Evolutionary conservation across 2,797 vertebrate genomes (phyloP), one percentile per base, ranked within the genome.

Genomic region (Miichthys miiuy): DNA sequence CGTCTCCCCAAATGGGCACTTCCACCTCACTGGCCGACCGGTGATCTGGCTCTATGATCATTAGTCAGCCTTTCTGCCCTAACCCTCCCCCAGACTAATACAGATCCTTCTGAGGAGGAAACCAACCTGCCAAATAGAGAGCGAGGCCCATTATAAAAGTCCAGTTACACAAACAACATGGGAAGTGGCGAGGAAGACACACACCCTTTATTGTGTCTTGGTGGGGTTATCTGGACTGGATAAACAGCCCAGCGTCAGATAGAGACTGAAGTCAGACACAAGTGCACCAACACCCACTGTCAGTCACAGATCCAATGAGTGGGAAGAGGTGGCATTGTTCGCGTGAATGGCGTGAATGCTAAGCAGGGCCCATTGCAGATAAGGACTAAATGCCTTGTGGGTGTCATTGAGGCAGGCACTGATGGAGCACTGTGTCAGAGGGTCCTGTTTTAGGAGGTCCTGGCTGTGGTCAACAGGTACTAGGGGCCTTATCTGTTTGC

Each of bases 171-270:
- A 96, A 97, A 96, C 94, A 95, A 46, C 69, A 81, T 38, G 95
- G 96, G 96, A 97, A 97, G 94, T 93, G 91, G 92, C 87, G 74
- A 92, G 95, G 91, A 93, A 92, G 85, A 89, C 90, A 89, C 93
- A 95, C 96, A 61, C 96, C 96, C 96, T 95, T 94, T 96, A 97
- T 96, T 97, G 95, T 97, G 94, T 93, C 87, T 93, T 83, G 84
- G 83, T 85, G 86, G 91, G 90, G 91, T 92, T 85, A 90, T 95
- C 85, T 90, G 80, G 93, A 85, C 93, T 94, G 93, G 91, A 93
- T 91, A 94, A 94, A 94, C 93, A 95, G 90, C 75, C 80, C 46
- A 46, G 80, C 63, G 82, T 92, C 90, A 92, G 93, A 92, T 85
- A 91, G 90, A 91, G 91, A 85, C 89, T 91, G 84, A 95, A 94